Conservation (phyloP, 2,113 vertebrate species). For the Leucopsar rothschildi region DNA sequence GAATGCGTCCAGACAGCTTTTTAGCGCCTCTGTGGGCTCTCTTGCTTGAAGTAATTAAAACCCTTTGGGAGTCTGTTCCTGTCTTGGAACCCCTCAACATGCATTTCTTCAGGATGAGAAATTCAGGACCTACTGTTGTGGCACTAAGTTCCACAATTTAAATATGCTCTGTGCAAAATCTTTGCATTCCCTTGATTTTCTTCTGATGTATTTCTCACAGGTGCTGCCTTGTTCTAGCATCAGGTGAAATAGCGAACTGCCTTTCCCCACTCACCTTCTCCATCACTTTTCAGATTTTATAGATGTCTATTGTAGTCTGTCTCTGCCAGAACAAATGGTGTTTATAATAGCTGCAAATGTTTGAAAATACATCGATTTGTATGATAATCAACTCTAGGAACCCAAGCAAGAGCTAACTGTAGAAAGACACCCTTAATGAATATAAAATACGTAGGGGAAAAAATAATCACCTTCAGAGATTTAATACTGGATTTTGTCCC, state of each 20-base stretch:
- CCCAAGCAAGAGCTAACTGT: not conserved
- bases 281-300: not conserved
- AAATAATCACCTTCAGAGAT: not conserved
- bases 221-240: not conserved
- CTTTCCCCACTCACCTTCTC: not conserved
- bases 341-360: not conserved
- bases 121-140: not conserved
- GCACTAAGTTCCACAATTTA: not conserved
- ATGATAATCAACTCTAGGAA: not conserved
- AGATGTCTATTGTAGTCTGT: not conserved
- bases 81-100: not conserved
- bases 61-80: not conserved
- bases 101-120: not conserved
- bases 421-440: not conserved
- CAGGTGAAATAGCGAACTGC: not conserved
- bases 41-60: not conserved
- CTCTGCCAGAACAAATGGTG: not conserved
- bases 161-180: not conserved
- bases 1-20: not conserved
- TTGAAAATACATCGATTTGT: not conserved
- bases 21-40: not conserved
- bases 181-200: not conserved
- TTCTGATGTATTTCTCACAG: not conserved
- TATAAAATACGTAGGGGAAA: not conserved
- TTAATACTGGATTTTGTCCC: not conserved